phyloP scores from a whole-genome alignment of 2,888 invertebrate species.

The Plagiodera versicolora region DNA sequence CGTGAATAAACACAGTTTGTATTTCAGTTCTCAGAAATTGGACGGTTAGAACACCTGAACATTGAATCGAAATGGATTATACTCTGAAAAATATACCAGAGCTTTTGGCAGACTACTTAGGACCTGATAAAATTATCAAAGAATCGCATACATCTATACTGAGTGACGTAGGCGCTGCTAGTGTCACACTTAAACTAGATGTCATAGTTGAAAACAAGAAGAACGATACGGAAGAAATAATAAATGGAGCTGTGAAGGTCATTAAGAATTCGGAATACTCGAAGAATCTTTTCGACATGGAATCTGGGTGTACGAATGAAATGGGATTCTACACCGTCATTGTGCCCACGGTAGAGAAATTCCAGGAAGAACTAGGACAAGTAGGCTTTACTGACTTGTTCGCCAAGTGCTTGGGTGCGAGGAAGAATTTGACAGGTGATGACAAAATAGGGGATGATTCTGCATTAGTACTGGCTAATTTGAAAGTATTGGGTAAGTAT shows the following conservation, averaged over 20 bases:
- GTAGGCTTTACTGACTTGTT: slow-evolving; percentile 54
- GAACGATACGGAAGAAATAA: background rate
- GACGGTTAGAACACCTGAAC: too few relatives aligned
- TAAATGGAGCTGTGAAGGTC: slow-evolving; percentile 60
- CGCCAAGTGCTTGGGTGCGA: slow-evolving; percentile 58
- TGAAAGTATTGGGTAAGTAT: slow-evolving; percentile 51
- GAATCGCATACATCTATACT: too few relatives aligned
- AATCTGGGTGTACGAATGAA: slow-evolving; percentile 60
- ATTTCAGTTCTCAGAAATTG: too few relatives aligned
- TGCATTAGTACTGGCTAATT: slow-evolving; percentile 60
- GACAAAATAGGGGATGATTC: slow-evolving; percentile 58
- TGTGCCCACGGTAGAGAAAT: slow-evolving; percentile 53
- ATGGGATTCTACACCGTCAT: slow-evolving; percentile 58
- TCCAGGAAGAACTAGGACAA: slow-evolving; percentile 57
- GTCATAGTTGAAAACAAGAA: slow-evolving; percentile 46
- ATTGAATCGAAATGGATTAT: too few relatives aligned
- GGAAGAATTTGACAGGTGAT: slow-evolving; percentile 50
- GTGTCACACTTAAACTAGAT: slow-evolving; percentile 56
- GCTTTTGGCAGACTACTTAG: too few relatives aligned
- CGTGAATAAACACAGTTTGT: too few relatives aligned
- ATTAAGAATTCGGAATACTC: slow-evolving; percentile 58
- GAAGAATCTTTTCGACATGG: slow-evolving; percentile 57
- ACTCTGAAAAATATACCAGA: too few relatives aligned
- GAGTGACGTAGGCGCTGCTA: slow-evolving; percentile 46
- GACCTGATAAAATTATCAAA: too few relatives aligned